These are phyloP conservation scores for Notarius quadriscutis DNA, from an alignment of 2,113 vertebrate genomes.

Conservation along the genomic window DNA sequence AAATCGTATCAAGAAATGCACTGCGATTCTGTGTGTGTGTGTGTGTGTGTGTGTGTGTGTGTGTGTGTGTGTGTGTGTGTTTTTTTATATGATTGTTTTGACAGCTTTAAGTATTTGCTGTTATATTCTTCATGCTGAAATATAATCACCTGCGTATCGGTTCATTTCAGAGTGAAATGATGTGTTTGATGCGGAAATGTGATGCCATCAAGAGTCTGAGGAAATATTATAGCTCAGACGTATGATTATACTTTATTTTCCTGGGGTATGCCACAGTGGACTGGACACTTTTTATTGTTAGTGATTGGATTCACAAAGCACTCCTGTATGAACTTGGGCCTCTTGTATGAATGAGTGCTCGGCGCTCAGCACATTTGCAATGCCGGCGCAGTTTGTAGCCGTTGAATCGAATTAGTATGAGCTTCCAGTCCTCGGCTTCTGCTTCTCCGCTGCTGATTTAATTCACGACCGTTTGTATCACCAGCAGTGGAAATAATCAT, in stretches of 20 bases:
- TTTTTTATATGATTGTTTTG: not conserved
- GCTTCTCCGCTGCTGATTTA: not conserved
- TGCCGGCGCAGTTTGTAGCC: not conserved
- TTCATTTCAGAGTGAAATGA: slow-evolving; percentile 4
- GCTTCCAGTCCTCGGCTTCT: not conserved
- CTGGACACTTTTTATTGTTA: not conserved
- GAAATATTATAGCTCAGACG: not conserved
- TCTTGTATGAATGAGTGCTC: not conserved
- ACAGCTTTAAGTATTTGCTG: not conserved
- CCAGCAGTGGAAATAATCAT: slow-evolving; percentile 28
- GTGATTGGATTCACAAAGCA: not conserved
- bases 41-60: too few relatives aligned
- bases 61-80: too few relatives aligned
- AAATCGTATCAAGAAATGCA: not conserved
- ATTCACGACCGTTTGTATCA: slow-evolving; percentile 6
- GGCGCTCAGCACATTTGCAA: not conserved
- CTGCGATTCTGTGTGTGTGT: too few relatives aligned
- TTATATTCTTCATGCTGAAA: not conserved
- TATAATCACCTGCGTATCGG: not conserved
- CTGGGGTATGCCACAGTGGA: not conserved
- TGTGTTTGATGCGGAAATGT: not conserved
- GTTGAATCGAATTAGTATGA: slow-evolving; percentile 2
- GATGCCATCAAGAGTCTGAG: not conserved
- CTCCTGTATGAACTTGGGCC: not conserved
- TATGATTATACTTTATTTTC: not conserved